Conservation (phyloP, 2,888 invertebrate genomes). For the Leucoptera coffeella region DNA sequence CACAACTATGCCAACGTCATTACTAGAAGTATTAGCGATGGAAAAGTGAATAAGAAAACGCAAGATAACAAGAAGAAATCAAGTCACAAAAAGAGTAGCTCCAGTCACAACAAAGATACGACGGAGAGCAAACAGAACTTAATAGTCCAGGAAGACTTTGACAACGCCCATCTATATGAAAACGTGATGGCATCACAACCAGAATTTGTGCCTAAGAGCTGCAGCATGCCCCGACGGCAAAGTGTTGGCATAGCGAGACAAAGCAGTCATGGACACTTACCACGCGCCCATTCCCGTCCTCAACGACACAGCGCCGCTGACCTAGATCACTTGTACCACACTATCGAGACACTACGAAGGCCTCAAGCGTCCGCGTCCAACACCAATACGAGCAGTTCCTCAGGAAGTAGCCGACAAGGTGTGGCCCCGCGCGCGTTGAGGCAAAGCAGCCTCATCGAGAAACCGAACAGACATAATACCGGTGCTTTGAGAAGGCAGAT, state of each 20-base stretch:
- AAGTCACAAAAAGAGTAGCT: constrained; percentile 41
- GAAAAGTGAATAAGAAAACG: constrained; percentile 25
- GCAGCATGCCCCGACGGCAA: constrained; percentile 42
- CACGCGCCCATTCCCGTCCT: constrained; percentile 26
- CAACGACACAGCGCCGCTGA: constrained; percentile 24
- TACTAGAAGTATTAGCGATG: constrained; percentile 38
- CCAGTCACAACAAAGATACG: constrained; percentile 35
- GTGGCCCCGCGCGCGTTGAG: constrained; percentile 12
- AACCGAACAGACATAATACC: constrained; percentile 7
- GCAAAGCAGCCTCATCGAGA: constrained; percentile 30
- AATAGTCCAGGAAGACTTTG: constrained; percentile 30
- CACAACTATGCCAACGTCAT: constrained; percentile 37
- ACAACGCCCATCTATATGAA: constrained; percentile 37
- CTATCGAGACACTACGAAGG: constrained; percentile 24
- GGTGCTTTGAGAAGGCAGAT: constrained; percentile 18
- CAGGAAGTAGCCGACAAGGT: constrained; percentile 16
- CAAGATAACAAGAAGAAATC: constrained; percentile 19
- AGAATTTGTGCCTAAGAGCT: constrained; percentile 29
- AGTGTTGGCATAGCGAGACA: constrained; percentile 26
- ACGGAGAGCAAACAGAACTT: constrained; percentile 44
- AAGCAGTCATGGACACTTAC: constrained; percentile 32
- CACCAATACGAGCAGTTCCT: constrained; percentile 27
- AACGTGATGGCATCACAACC: constrained; percentile 24
- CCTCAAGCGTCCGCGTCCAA: constrained; percentile 14
- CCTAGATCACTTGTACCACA: constrained; percentile 32